Base-by-base conservation (phyloP, 2,888 invertebrate species). In the Caenorhabditis afra region DNA sequence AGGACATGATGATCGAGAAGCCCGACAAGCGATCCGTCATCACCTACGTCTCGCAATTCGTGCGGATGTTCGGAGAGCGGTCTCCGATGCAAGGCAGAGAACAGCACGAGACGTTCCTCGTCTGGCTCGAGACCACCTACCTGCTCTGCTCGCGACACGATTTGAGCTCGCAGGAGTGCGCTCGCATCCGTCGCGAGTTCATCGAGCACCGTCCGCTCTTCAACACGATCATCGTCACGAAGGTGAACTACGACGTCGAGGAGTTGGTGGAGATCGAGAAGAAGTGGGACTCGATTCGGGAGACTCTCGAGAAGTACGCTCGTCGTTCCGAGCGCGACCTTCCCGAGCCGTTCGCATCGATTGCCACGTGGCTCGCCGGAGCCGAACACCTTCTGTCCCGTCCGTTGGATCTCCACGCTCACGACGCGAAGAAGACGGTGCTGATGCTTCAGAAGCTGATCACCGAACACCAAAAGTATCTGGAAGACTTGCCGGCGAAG, bases 1-100 rank as follows among this genome's bases (percentile, higher is more conserved):
- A 88, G 37, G 90, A 90, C 64, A 81, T 90, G 58, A 81, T 89
- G 68, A 81, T 81, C 61, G 87, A 87, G n/a, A 85, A 85, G 61
- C 90, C 90, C 20, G 90, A 90, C 79, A 88, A 89, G 52, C 78
- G 89, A 44, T 88, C 88, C 39, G 84, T 90, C 39, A 87, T 90
- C 79, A 90, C 90, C 22, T 90, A 90, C 79, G 86, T 90, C 14
- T 89, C 90, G 20, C 90, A 90, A 75, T 90, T 90, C 68, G 81
- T 88, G 39, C 68, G 85, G 45, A 80, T 82, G 65, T 84, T 84
- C 50, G 83, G 86, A 50, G 86, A 86, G 53, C 35, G 84, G 41
- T 67, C 77, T 12, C 78, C 79, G n/a, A 65, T 83, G 64, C 79
- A 77, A 35, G 85, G 81, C 53, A 49, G 70, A 64, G 83, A 79